Evolutionary conservation across 2,888 invertebrate species (phyloP).

Genomic region (Oscheius myriophilus): DNA sequence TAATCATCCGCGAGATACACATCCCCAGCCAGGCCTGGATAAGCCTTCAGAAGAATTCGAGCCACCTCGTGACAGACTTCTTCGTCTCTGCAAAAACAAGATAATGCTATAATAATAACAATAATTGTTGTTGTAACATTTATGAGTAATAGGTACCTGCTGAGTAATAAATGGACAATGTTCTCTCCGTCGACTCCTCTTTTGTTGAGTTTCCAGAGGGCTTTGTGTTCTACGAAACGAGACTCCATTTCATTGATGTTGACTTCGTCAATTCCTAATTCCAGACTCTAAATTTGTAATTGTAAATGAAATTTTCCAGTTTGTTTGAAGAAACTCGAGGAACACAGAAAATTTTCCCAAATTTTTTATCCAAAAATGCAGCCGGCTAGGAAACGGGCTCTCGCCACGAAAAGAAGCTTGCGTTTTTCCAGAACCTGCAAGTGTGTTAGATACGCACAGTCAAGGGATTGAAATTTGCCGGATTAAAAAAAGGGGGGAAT

Average conservation of each 20-base stretch:
- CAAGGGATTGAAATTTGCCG: too few species aligned
- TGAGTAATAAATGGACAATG: slow-evolving; percentile 89
- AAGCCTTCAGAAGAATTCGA: slow-evolving; percentile 79
- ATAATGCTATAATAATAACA: neutral
- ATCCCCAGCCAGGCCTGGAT: slow-evolving; percentile 83
- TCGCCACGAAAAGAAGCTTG: too few species aligned
- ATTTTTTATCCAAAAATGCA: too few species aligned
- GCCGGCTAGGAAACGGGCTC: too few species aligned
- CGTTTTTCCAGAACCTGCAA: too few species aligned
- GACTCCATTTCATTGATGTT: slow-evolving; percentile 82
- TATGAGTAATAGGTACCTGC: slow-evolving; percentile 82
- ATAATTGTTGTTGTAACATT: neutral
- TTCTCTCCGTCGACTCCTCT: slow-evolving; percentile 94
- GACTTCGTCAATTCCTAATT: slow-evolving; percentile 81
- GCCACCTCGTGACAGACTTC: slow-evolving; percentile 76
- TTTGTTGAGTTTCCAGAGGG: slow-evolving; percentile 97
- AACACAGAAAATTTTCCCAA: too few species aligned
- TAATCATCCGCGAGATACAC: slow-evolving; percentile 97
- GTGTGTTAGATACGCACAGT: too few species aligned
- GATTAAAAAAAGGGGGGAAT: too few species aligned
- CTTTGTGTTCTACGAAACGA: slow-evolving; percentile 77
- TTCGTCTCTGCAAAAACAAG: slow-evolving; percentile 39
- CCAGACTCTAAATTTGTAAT: slow-evolving; percentile 56
- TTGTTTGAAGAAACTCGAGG: too few species aligned
- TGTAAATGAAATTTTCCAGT: too few species aligned